Conservation (phyloP, 2,797 vertebrate species). For the Phataginus tricuspis region DNA sequence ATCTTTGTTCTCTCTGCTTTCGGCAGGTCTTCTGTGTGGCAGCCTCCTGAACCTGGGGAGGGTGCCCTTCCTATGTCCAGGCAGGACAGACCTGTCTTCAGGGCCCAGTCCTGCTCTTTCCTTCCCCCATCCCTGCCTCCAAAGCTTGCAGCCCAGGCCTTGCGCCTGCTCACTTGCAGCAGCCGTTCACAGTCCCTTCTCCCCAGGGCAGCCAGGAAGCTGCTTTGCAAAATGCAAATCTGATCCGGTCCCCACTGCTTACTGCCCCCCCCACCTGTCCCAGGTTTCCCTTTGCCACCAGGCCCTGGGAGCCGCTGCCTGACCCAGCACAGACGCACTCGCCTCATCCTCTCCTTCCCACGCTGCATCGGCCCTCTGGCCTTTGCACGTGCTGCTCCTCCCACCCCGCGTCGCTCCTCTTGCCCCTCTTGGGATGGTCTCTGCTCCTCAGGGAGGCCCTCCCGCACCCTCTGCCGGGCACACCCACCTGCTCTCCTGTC, state of each 20-base stretch:
- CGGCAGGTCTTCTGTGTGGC: not conserved
- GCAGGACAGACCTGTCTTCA: not conserved
- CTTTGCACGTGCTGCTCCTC: not conserved
- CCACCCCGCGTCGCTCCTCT: not conserved
- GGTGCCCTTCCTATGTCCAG: not conserved
- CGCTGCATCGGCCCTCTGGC: not conserved
- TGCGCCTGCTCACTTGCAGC: not conserved
- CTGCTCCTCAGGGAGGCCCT: not conserved
- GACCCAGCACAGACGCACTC: fast-evolving
- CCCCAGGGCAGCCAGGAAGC: not conserved
- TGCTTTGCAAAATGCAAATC: not conserved
- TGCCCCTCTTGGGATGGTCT: not conserved
- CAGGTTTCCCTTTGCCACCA: not conserved
- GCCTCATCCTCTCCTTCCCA: not conserved
- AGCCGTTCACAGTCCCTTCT: not conserved
- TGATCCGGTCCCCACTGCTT: not conserved
- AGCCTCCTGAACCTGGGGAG: not conserved
- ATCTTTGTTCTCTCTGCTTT: slow-evolving; percentile 27
- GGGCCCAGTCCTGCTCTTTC: not conserved
- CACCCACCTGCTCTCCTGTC: not conserved
- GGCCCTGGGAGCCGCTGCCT: not conserved
- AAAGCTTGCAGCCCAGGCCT: not conserved
- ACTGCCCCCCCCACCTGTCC: not conserved
- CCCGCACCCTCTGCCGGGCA: not conserved
- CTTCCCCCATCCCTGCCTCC: no score